phyloP scores from a whole-genome alignment of 1,140 invertebrate genomes.

The Agrilus planipennis region DNA sequence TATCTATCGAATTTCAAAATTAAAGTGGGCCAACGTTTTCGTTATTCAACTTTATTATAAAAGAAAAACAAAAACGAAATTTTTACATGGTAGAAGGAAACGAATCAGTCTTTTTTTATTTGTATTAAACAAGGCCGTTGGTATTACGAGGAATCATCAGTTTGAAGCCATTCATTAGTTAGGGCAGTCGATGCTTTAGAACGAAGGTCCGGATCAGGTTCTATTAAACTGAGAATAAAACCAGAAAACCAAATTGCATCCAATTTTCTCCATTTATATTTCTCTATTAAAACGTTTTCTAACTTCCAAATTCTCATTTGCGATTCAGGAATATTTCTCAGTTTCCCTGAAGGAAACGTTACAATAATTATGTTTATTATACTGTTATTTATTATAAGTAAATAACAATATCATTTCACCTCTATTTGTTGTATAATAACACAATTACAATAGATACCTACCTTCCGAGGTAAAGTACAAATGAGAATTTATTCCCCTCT shows the following conservation, averaged over 20 bases:
- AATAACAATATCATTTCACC: not conserved
- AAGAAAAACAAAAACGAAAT: too few relatives aligned
- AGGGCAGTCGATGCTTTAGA: slow-evolving; percentile 88
- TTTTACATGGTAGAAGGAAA: too few relatives aligned
- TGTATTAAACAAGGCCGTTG: too few relatives aligned
- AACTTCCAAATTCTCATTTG: slow-evolving; percentile 87
- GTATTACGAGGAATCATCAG: too few relatives aligned
- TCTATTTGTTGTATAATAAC: too few relatives aligned
- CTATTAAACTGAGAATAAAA: slow-evolving; percentile 88
- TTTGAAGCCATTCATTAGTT: slow-evolving; percentile 87
- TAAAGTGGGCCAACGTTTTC: too few relatives aligned
- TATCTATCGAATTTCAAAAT: too few relatives aligned
- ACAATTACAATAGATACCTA: slow-evolving; percentile 5
- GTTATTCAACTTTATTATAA: too few relatives aligned
- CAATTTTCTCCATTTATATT: slow-evolving; percentile 81
- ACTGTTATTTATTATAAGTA: not conserved
- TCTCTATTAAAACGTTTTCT: slow-evolving; percentile 85
- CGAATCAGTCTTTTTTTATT: too few relatives aligned
- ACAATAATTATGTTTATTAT: too few relatives aligned
- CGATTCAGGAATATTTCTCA: slow-evolving; percentile 69
- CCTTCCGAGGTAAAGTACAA: slow-evolving; percentile 20
- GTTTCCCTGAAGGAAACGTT: slow-evolving; percentile 55
- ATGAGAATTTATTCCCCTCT: slow-evolving; percentile 52
- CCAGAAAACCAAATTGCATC: slow-evolving; percentile 82
- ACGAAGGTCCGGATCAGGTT: slow-evolving; percentile 79